Evolutionary conservation across 2,113 vertebrate genomes (phyloP).

Genomic region (Pseudorectes ferrugineus): DNA sequence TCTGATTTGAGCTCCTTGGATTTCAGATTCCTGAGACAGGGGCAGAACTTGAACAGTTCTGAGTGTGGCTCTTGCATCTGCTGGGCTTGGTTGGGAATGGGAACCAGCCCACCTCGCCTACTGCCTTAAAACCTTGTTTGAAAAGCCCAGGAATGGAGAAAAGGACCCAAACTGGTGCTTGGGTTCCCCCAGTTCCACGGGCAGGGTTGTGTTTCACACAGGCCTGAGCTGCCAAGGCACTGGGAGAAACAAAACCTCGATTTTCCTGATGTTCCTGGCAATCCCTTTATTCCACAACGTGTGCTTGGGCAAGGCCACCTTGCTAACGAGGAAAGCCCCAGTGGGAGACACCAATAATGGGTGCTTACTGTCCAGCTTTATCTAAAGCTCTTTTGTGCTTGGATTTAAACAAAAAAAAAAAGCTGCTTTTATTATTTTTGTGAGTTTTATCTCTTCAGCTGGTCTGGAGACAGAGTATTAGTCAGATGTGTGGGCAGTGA

Average conservation of each 20-base stretch:
- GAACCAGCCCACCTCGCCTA: background rate
- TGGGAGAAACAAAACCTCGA: background rate
- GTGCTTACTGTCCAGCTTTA: background rate
- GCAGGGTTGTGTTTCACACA: background rate
- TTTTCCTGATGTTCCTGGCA: background rate
- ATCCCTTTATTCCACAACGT: background rate
- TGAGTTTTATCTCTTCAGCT: background rate
- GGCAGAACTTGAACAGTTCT: background rate
- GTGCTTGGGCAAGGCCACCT: background rate
- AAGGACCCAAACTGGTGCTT: background rate
- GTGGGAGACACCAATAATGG: background rate
- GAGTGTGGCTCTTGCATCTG: rapidly evolving
- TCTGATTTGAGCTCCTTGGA: background rate
- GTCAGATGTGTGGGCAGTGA: background rate
- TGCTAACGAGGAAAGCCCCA: background rate
- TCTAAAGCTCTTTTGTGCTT: background rate
- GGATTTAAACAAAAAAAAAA: background rate
- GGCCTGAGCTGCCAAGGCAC: background rate
- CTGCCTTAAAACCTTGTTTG: background rate
- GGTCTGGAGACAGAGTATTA: constrained; percentile 4
- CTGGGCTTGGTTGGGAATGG: background rate
- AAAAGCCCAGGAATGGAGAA: background rate
- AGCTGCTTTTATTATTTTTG: background rate
- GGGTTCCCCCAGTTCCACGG: background rate
- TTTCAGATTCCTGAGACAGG: background rate